Conservation (phyloP, 2,888 invertebrate species). For the Lasioglossum calceatum region DNA sequence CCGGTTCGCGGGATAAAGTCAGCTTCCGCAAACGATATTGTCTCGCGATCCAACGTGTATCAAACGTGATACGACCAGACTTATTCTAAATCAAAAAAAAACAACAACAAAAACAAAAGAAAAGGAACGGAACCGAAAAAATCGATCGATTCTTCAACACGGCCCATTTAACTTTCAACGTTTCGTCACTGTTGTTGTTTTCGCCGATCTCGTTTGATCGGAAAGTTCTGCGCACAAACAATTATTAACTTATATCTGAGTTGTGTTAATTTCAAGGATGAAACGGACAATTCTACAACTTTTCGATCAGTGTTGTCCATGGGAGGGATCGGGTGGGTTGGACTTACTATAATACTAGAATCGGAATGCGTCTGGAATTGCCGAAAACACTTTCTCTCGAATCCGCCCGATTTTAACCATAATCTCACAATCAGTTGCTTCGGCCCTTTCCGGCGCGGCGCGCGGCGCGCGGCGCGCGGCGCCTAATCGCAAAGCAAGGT, state of each 20-base stretch:
- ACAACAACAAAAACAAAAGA: neutral
- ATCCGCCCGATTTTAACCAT: neutral
- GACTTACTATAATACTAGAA: neutral
- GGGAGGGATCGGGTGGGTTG: neutral
- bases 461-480: no score
- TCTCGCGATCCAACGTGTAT: neutral
- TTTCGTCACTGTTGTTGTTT: neutral
- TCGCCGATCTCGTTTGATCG: neutral
- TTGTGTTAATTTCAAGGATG: neutral
- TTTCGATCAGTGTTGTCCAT: conserved; percentile 4
- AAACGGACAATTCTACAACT: neutral
- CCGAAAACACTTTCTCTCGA: neutral
- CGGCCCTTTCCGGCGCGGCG: neutral
- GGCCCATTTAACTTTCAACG: neutral
- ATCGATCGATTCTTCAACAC: neutral
- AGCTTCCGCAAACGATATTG: conserved; percentile 11
- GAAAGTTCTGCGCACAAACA: neutral
- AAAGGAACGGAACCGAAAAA: neutral
- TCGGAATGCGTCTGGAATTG: neutral
- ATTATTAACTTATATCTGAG: neutral
- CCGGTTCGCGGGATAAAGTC: conserved; percentile 40
- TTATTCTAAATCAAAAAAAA: conserved; percentile 12
- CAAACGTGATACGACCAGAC: neutral
- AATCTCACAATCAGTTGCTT: neutral
- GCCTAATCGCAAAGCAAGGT: neutral